A percentile compares a stretch with the other conserved stretches of the same genome.
These are phyloP conservation scores for Paradoxurus hermaphroditus DNA, from an alignment of 2,113 vertebrate species.

Conservation along the genomic window DNA sequence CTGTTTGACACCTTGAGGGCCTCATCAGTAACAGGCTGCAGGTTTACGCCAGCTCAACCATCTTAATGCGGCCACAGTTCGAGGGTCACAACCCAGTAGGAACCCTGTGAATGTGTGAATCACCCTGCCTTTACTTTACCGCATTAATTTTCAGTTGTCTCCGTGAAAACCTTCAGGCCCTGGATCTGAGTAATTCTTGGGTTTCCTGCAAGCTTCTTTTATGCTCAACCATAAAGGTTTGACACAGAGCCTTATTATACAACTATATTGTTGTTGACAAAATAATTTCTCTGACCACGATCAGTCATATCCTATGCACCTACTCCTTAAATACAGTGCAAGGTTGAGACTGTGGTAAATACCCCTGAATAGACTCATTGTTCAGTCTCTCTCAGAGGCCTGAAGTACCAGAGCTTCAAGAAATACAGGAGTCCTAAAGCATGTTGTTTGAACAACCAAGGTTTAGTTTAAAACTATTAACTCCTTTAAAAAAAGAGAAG, in stretches of 20 bases:
- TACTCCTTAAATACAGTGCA: background rate
- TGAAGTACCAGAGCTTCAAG: fast-evolving
- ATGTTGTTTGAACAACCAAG: fast-evolving
- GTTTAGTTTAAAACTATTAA: background rate
- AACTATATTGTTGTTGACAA: fast-evolving
- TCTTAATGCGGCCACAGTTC: fast-evolving
- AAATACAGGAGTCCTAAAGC: background rate
- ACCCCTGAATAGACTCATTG: fast-evolving
- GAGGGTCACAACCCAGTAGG: fast-evolving
- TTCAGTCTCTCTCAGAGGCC: fast-evolving
- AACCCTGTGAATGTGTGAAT: no score
- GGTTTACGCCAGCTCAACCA: fast-evolving
- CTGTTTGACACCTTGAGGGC: no score
- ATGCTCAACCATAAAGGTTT: background rate
- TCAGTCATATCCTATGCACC: fast-evolving
- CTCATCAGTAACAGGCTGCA: fast-evolving
- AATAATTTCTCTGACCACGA: no score
- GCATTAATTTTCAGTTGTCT: fast-evolving
- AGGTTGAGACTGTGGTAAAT: fast-evolving
- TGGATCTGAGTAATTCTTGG: no score
- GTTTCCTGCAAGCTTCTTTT: background rate
- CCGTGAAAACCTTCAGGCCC: background rate
- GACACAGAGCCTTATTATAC: background rate
- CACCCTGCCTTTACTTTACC: background rate
- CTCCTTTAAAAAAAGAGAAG: background rate